Conservation (phyloP, 2,797 vertebrate species). For the Salmo trutta region DNA sequence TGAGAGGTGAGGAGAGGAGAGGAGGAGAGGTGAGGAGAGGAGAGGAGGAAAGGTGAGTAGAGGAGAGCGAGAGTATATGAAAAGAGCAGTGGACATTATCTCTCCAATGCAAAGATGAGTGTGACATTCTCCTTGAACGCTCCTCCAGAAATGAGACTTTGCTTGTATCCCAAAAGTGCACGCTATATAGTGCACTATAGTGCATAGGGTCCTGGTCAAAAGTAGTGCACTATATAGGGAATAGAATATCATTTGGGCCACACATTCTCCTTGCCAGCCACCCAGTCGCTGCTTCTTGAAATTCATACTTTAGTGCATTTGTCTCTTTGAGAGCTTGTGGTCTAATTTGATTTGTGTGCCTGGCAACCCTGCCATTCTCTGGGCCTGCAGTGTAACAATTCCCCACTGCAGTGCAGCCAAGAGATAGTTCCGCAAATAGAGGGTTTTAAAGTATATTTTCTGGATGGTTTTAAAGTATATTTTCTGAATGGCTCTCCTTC, state of each 20-base stretch:
- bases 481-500: slow-evolving; percentile 70
- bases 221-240: too few species aligned
- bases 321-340: slow-evolving; percentile 71
- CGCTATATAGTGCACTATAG: too few species aligned
- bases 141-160: slow-evolving; percentile 59
- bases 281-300: slow-evolving; percentile 53
- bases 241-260: too few species aligned
- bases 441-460: slow-evolving; percentile 75
- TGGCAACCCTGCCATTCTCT: slow-evolving; percentile 73
- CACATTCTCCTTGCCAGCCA: slow-evolving; percentile 13
- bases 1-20: too few species aligned
- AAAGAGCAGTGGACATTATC: slow-evolving; percentile 46
- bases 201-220: too few species aligned
- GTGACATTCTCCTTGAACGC: slow-evolving; percentile 62
- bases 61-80: too few species aligned
- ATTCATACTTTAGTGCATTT: slow-evolving; percentile 74
- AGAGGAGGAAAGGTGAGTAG: too few species aligned
- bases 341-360: slow-evolving; percentile 77
- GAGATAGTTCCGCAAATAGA: slow-evolving; percentile 82
- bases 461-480: slow-evolving; percentile 74
- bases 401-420: slow-evolving; percentile 70
- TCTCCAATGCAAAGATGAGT: slow-evolving; percentile 54
- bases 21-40: too few species aligned
- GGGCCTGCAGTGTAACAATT: slow-evolving; percentile 73
- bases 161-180: too few species aligned